These are phyloP conservation scores for Procapra przewalskii DNA, from an alignment of 2,113 vertebrate genomes.

Conservation along the genomic window DNA sequence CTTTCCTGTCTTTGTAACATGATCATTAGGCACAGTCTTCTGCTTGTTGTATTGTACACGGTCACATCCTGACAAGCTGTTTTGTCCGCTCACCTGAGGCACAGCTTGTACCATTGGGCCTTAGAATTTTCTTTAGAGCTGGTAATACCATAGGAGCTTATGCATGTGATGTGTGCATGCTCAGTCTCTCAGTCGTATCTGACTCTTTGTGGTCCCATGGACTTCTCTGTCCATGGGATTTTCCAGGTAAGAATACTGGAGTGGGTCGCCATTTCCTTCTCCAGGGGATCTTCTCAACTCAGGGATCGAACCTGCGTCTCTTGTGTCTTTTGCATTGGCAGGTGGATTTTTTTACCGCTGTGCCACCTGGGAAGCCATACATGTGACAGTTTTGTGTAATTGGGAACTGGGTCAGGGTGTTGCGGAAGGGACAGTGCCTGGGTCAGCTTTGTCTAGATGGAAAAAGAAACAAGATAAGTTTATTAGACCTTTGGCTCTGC, in stretches of 20 bases:
- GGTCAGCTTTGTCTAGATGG: not conserved
- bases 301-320: not conserved
- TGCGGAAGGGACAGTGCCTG: fast-evolving
- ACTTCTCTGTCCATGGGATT: not conserved
- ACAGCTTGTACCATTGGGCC: not conserved
- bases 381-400: not conserved
- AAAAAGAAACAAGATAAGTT: not conserved
- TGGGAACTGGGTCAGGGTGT: too few relatives aligned
- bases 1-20: slow-evolving; percentile 51
- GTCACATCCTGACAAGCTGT: not conserved
- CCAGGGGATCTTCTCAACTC: not conserved
- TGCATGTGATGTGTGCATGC: not conserved
- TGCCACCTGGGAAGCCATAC: not conserved
- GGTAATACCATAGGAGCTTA: not conserved
- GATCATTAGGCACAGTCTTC: slow-evolving; percentile 42
- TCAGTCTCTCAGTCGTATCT: not conserved
- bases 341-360: not conserved
- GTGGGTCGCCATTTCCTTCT: not conserved
- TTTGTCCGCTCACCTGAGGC: not conserved
- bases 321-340: not conserved
- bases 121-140: not conserved
- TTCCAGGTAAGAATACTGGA: not conserved
- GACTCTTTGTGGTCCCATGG: not conserved
- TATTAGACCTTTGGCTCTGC: not conserved
- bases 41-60: too few relatives aligned